Conservation (phyloP, 2,113 vertebrate genomes). For the Macquaria ambigua region DNA sequence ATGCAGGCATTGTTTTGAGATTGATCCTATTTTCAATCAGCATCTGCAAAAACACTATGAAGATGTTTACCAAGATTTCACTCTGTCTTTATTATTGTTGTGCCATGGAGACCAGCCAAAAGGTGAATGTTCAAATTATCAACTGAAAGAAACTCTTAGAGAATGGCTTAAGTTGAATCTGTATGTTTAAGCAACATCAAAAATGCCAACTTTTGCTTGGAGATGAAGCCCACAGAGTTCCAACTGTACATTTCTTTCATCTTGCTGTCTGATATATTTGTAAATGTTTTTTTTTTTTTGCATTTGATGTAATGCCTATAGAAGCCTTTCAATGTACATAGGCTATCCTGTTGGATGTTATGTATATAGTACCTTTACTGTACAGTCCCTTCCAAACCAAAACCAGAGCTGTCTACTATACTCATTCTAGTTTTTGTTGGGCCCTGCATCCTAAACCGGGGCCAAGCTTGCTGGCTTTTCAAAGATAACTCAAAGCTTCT, state of each 20-base stretch:
- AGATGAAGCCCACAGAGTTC: conserved; percentile 53
- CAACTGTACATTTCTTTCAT: conserved; percentile 53
- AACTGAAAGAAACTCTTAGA: conserved; percentile 38
- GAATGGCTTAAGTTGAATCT: conserved; percentile 35
- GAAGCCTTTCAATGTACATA: conserved; percentile 78
- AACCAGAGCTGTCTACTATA: conserved; percentile 78
- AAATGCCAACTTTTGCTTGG: conserved; percentile 43
- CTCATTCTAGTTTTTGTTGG: conserved; percentile 66
- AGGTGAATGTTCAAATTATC: conserved; percentile 55
- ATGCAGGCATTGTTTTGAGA: conserved; percentile 47
- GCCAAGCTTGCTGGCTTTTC: conserved; percentile 78
- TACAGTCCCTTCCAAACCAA: conserved; percentile 79
- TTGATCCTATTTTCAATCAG: conserved; percentile 21
- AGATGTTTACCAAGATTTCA: conserved; percentile 7
- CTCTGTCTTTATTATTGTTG: conserved; percentile 27
- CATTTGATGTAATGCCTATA: conserved; percentile 70
- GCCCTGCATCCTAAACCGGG: conserved; percentile 52
- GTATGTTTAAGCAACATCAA: not conserved
- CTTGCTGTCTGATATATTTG: conserved; percentile 46
- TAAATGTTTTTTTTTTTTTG: conserved; percentile 54
- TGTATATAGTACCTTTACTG: conserved; percentile 78
- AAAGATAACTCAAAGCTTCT: conserved; percentile 85
- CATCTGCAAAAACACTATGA: conserved; percentile 14
- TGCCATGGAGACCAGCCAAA: conserved; percentile 72
- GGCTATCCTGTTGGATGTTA: conserved; percentile 70